phyloP scores from a whole-genome alignment of 2,888 invertebrate genomes.

The Molorchus minor region DNA sequence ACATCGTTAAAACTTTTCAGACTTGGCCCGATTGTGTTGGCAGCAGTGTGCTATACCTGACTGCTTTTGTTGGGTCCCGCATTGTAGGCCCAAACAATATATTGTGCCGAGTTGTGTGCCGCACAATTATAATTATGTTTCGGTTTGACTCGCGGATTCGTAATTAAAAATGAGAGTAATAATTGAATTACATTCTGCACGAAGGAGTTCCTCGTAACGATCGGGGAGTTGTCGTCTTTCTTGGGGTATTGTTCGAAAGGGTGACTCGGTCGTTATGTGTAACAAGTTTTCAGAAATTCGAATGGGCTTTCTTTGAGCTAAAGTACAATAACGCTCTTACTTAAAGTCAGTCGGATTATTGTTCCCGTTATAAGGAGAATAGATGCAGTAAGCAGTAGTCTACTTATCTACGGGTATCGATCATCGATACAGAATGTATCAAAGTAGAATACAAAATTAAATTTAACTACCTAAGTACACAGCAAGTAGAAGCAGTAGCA shows the following conservation, averaged over 20 bases:
- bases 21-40: slow-evolving; percentile 61
- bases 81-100: slow-evolving; percentile 60
- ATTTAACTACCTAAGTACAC: no score
- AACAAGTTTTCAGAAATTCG: slow-evolving; percentile 19
- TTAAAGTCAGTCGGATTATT: no score
- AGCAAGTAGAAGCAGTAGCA: no score
- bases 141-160: slow-evolving; percentile 59
- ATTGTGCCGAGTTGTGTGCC: slow-evolving; percentile 60
- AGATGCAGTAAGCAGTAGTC: no score
- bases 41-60: slow-evolving; percentile 61
- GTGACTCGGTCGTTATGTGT: slow-evolving; percentile 19
- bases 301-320: slow-evolving; percentile 4
- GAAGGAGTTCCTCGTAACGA: slow-evolving; percentile 29
- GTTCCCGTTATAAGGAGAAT: no score
- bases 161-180: slow-evolving; percentile 58
- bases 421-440: no score
- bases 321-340: no score
- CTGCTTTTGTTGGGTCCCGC: slow-evolving; percentile 58
- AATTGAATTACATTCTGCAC: slow-evolving; percentile 40
- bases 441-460: no score
- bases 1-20: slow-evolving; percentile 65
- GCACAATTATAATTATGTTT: slow-evolving; percentile 63
- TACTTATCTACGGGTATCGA: no score
- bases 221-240: slow-evolving; percentile 17
- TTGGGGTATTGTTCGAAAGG: slow-evolving; percentile 19